phyloP scores from a whole-genome alignment of 2,797 vertebrate species.

The Zonotrichia albicollis region DNA sequence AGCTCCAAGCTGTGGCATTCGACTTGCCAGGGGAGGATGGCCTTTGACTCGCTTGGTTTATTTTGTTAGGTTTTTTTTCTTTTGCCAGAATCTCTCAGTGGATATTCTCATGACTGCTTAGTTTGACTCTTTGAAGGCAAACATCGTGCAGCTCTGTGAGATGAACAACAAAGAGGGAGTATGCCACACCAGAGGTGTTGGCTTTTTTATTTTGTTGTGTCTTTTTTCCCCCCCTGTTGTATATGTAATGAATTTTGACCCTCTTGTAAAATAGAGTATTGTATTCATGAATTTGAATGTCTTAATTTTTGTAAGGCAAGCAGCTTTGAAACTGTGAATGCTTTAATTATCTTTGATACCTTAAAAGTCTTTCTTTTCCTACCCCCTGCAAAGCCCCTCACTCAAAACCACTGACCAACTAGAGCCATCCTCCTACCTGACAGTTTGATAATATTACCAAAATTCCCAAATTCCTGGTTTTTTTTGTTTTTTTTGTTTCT shows the following conservation, averaged over 20 bases:
- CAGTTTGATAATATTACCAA: background rate
- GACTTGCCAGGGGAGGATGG: background rate
- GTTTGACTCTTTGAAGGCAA: conserved; percentile 40
- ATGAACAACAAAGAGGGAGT: conserved; percentile 23
- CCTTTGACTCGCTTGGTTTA: conserved; percentile 28
- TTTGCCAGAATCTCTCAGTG: conserved; percentile 30
- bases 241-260: conserved; percentile 27
- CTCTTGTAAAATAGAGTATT: conserved; percentile 48
- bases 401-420: background rate
- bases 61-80: background rate
- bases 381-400: background rate
- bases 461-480: background rate
- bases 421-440: conserved; percentile 32
- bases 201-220: conserved; percentile 2
- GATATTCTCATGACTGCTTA: conserved; percentile 43
- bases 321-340: conserved; percentile 68
- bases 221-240: background rate
- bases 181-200: conserved; percentile 23
- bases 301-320: conserved; percentile 66
- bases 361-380: background rate
- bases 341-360: conserved; percentile 54
- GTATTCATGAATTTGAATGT: conserved; percentile 54
- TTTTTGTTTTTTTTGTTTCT: background rate
- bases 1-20: background rate
- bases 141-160: background rate